phyloP scores from a whole-genome alignment of 1,140 invertebrate species.

The Eueides isabella region DNA sequence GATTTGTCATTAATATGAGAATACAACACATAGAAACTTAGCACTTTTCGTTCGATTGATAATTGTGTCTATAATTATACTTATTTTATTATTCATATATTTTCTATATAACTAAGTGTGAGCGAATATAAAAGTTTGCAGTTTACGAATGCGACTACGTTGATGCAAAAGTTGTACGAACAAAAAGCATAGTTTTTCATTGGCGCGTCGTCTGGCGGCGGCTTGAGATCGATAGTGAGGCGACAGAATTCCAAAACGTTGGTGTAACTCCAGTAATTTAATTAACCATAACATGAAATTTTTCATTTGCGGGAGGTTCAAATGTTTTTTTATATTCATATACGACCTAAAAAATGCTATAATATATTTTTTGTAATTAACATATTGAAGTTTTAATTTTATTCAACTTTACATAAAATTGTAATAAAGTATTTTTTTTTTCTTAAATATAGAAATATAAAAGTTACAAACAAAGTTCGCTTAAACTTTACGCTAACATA shows the following conservation, averaged over 20 bases:
- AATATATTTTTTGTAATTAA: not conserved
- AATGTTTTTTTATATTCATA: not conserved
- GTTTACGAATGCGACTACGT: slow-evolving; percentile 27
- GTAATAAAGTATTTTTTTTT: too few species aligned
- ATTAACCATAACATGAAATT: slow-evolving; percentile 13
- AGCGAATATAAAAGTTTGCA: not conserved
- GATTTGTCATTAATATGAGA: not conserved
- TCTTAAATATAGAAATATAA: too few species aligned
- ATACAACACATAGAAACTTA: not conserved
- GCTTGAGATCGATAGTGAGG: slow-evolving; percentile 62
- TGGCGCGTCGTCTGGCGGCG: slow-evolving; percentile 66
- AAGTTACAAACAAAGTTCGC: not conserved
- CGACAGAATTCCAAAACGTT: slow-evolving; percentile 40
- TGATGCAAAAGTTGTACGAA: slow-evolving; percentile 55
- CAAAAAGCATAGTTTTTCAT: slow-evolving; percentile 74
- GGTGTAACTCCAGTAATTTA: slow-evolving; percentile 37
- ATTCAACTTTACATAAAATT: not conserved
- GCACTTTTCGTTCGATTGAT: not conserved
- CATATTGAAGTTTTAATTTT: not conserved
- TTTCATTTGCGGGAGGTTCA: not conserved
- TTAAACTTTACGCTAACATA: not conserved
- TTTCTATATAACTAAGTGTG: slow-evolving; percentile 51
- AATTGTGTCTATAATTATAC: not conserved
- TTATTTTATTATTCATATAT: slow-evolving; percentile 30
- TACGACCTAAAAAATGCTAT: not conserved